These are phyloP conservation scores for Paratilapia polleni DNA, from an alignment of 2,113 vertebrate species.

Conservation along the genomic window DNA sequence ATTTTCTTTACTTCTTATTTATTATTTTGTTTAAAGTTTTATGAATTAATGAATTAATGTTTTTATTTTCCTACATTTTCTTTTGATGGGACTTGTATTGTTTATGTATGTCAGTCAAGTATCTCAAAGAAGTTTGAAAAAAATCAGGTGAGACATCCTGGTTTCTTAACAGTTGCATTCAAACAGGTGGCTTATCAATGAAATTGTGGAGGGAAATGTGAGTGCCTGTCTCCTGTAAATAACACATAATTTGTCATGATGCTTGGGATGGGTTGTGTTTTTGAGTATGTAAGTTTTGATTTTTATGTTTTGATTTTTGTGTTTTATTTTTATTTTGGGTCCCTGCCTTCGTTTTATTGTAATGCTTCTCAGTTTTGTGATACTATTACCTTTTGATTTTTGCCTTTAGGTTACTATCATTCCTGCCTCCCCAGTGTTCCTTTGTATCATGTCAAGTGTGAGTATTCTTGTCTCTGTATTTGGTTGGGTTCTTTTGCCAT, in stretches of 20 bases:
- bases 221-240: rapidly evolving
- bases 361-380: neutral
- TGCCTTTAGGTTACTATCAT: neutral
- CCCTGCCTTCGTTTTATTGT: too few relatives aligned
- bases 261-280: too few relatives aligned
- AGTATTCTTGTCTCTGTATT: neutral
- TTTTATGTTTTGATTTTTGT: too few relatives aligned
- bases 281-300: neutral
- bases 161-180: neutral
- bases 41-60: neutral
- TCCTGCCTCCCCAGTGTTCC: neutral
- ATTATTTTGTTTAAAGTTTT: neutral
- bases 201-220: neutral
- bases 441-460: neutral
- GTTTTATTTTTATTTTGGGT: neutral
- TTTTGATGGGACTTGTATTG: neutral
- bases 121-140: neutral
- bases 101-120: neutral
- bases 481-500: neutral
- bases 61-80: too few relatives aligned
- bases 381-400: neutral
- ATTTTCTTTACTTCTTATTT: neutral
- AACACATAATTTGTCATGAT: neutral
- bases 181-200: neutral
- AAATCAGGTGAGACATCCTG: neutral